Conservation (phyloP, 2,797 vertebrate species). For the Diceros bicornis region DNA sequence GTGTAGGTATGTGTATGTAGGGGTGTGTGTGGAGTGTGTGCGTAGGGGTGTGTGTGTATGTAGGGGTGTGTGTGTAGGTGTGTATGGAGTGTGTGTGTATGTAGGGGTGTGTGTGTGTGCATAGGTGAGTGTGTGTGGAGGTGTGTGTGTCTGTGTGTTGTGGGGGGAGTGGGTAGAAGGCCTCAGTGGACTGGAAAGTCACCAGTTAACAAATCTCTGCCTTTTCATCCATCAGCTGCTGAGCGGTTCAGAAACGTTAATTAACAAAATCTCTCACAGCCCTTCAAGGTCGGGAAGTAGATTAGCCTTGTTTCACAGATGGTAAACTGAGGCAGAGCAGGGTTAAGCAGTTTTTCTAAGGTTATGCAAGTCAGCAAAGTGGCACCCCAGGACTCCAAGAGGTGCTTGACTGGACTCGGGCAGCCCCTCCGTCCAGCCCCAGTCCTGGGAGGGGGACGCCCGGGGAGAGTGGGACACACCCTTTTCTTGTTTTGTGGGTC, state of each 20-base stretch:
- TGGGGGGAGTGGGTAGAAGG: neutral
- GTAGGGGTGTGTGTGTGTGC: neutral
- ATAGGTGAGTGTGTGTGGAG: no score
- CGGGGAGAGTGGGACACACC: accelerated
- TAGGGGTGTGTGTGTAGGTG: no score
- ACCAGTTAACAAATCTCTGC: neutral
- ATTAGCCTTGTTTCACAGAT: constrained; percentile 64
- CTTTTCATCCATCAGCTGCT: neutral
- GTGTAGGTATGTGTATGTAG: no score
- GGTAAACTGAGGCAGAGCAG: constrained; percentile 71
- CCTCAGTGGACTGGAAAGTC: neutral
- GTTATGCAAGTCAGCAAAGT: neutral
- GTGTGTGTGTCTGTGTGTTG: neutral
- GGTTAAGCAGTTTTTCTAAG: neutral
- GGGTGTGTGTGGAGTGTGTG: neutral
- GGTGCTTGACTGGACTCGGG: accelerated
- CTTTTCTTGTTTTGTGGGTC: no score
- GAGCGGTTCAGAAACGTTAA: neutral
- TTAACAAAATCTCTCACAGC: neutral
- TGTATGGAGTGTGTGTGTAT: neutral
- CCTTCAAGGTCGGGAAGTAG: neutral
- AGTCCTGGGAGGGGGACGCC: accelerated
- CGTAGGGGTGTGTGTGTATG: neutral
- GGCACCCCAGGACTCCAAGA: accelerated
- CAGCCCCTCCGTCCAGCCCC: accelerated